Percentiles rank a stretch among this genome's conserved stretches.
Conservation (phyloP, 1,140 invertebrate species). For the Dryas iulia region DNA sequence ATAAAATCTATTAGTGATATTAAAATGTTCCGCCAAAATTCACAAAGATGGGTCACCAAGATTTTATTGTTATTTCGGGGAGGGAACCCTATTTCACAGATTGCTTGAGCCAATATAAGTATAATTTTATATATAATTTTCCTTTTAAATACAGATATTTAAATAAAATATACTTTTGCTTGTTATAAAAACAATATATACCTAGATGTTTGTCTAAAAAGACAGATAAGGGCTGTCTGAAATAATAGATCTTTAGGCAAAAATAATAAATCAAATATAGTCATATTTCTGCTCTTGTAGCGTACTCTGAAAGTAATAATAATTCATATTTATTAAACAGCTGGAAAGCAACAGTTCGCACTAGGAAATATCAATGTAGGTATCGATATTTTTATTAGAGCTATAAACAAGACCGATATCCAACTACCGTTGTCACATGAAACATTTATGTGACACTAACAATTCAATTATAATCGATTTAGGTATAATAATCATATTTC, state of each 20-base stretch:
- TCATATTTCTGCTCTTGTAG: background rate
- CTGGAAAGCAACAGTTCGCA: background rate
- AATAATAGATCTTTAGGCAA: too few species aligned
- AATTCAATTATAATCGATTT: conserved; percentile 42
- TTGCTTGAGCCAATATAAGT: conserved; percentile 55
- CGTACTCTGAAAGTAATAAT: background rate
- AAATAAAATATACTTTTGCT: background rate
- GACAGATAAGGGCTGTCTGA: too few species aligned
- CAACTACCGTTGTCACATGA: conserved; percentile 59
- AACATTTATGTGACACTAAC: conserved; percentile 54
- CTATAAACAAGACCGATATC: conserved; percentile 53
- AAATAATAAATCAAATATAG: too few species aligned
- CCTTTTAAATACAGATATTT: background rate
- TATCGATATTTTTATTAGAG: conserved; percentile 51
- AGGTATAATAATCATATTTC: background rate
- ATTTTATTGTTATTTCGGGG: conserved; percentile 51
- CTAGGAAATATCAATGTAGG: background rate
- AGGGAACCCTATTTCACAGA: conserved; percentile 47
- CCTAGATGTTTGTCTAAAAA: too few species aligned
- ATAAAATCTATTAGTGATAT: conserved; percentile 71
- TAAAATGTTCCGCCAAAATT: conserved; percentile 60
- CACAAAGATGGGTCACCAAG: conserved; percentile 48
- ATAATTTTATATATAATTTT: conserved; percentile 48
- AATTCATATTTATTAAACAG: background rate
- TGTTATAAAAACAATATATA: too few species aligned